phyloP scores from a whole-genome alignment of 2,113 vertebrate species.

The Lagenorhynchus albirostris region DNA sequence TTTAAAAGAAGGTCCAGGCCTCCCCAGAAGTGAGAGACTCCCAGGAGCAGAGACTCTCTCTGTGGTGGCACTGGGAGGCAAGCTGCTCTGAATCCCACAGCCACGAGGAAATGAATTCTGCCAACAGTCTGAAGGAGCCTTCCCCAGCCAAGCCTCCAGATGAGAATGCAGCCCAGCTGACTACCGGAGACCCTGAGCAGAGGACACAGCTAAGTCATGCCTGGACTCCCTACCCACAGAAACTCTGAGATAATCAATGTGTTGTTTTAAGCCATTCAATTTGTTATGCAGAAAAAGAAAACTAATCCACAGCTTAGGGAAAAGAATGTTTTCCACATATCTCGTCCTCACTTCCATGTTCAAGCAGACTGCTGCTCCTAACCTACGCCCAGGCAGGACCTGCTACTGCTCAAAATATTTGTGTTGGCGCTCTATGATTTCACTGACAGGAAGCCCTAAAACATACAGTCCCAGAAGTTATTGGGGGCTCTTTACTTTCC shows the following conservation, averaged over 20 bases:
- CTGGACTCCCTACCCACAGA: neutral
- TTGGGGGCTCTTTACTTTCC: neutral
- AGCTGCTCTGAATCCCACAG: neutral
- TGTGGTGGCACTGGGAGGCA: neutral
- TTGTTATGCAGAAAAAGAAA: neutral
- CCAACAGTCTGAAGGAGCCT: neutral
- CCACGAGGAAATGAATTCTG: neutral
- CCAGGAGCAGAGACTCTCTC: neutral
- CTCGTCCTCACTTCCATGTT: too few species aligned
- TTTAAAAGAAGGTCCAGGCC: neutral
- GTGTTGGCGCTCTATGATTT: fast-evolving
- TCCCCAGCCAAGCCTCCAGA: neutral
- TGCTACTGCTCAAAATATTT: neutral
- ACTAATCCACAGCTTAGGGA: neutral
- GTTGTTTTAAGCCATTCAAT: neutral
- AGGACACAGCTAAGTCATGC: fast-evolving
- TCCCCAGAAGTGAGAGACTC: neutral
- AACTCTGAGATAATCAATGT: neutral
- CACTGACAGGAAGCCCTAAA: neutral
- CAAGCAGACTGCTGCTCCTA: neutral
- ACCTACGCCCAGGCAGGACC: too few species aligned
- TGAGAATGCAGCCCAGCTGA: neutral
- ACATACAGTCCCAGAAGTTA: neutral
- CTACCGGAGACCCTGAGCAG: neutral
- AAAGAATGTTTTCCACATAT: neutral